phyloP scores from a whole-genome alignment of 2,888 invertebrate species.

The Heteromurus nitidus region DNA sequence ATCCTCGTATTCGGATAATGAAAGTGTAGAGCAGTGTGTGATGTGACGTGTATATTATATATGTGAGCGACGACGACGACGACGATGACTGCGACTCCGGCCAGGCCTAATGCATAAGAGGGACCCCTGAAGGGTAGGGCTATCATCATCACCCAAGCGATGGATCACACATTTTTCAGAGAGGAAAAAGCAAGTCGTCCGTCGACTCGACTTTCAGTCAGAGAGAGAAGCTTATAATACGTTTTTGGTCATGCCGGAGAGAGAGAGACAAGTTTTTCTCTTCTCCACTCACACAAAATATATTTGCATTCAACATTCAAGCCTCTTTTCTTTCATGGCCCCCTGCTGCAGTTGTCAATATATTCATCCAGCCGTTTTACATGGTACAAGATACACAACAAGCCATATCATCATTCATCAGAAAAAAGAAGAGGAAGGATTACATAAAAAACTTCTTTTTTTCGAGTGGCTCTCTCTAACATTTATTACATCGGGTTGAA shows the following conservation, averaged over 20 bases:
- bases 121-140: constrained; percentile 73
- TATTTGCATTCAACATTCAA: neutral
- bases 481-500: constrained; percentile 1
- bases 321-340: constrained; percentile 45
- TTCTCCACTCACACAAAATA: neutral
- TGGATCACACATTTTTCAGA: too few species aligned
- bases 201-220: constrained; percentile 26
- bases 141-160: constrained; percentile 41
- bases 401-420: neutral
- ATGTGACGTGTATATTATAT: constrained; percentile 2
- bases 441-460: constrained; percentile 44
- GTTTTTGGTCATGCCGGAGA: constrained; percentile 17
- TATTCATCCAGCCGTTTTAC: constrained; percentile 56
- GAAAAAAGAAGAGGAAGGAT: constrained; percentile 56
- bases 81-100: neutral
- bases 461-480: constrained; percentile 52
- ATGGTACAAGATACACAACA: constrained; percentile 29
- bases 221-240: too few species aligned
- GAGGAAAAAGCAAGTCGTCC: constrained; percentile 12
- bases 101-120: constrained; percentile 30
- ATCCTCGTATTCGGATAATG: constrained; percentile 20
- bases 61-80: neutral
- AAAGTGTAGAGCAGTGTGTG: constrained; percentile 2
- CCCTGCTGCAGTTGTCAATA: constrained; percentile 65
- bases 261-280: neutral